A percentile compares a stretch with the other conserved stretches of the same genome.
These are phyloP conservation scores for Eupithecia dodoneata DNA, from an alignment of 2,888 invertebrate species.

Conservation along the genomic window DNA sequence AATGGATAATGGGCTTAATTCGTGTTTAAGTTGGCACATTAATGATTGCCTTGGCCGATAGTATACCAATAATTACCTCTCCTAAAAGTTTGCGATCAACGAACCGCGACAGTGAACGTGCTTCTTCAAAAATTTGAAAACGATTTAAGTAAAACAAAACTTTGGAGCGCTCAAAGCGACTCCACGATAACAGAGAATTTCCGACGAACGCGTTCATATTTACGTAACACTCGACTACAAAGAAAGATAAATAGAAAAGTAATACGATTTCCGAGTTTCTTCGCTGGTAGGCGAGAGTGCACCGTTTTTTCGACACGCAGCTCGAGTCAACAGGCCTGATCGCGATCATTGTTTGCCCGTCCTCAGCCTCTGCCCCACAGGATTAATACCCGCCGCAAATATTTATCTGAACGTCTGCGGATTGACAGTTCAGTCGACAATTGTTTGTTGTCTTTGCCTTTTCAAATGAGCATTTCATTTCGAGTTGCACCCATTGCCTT, in stretches of 20 bases:
- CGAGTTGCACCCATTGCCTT: constrained; percentile 78
- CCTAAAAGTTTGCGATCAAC: not conserved
- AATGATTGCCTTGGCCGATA: constrained; percentile 18
- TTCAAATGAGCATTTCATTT: constrained; percentile 83
- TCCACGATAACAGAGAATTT: constrained; percentile 75
- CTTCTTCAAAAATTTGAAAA: constrained; percentile 15
- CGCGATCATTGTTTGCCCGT: constrained; percentile 72
- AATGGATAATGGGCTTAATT: constrained; percentile 34
- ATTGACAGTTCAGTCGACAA: constrained; percentile 83
- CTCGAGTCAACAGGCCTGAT: constrained; percentile 77
- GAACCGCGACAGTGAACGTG: constrained; percentile 1
- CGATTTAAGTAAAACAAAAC: constrained; percentile 44
- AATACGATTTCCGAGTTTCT: constrained; percentile 77
- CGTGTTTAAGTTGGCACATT: constrained; percentile 30
- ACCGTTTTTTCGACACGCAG: constrained; percentile 63
- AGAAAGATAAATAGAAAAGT: constrained; percentile 82
- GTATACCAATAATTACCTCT: constrained; percentile 1
- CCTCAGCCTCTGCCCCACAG: constrained; percentile 60
- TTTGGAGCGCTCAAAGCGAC: constrained; percentile 52
- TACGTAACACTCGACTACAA: constrained; percentile 83
- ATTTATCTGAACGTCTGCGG: constrained; percentile 82
- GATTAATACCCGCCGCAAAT: constrained; percentile 83
- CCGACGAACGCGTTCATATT: constrained; percentile 78
- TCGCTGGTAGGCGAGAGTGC: constrained; percentile 64
- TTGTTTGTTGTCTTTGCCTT: constrained; percentile 83